Evolutionary conservation across 2,797 vertebrate genomes (phyloP).

Genomic region (Smutsia temminckii): DNA sequence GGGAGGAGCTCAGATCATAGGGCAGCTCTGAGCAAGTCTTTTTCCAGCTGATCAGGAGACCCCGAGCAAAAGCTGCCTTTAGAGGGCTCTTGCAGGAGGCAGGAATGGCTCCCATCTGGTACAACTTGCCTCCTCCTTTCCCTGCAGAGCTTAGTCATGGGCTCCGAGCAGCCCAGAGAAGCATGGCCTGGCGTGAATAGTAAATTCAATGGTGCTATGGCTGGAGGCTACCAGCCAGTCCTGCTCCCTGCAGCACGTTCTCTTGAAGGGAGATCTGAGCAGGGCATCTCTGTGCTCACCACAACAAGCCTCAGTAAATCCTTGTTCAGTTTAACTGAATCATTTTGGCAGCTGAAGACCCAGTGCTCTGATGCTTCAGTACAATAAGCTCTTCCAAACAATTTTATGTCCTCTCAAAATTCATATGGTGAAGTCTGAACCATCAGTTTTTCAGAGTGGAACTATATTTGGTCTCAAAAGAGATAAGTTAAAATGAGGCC

Average conservation of each 20-base stretch:
- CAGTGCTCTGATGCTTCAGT: not conserved
- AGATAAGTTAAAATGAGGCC: not conserved
- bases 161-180: not conserved
- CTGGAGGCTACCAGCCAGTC: not conserved
- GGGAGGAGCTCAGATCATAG: not conserved
- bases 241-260: not conserved
- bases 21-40: not conserved
- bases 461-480: not conserved
- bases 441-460: not conserved
- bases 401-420: not conserved
- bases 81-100: not conserved
- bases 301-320: not conserved
- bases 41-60: not conserved
- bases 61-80: not conserved
- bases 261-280: not conserved
- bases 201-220: not conserved
- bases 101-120: not conserved
- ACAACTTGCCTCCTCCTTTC: fast-evolving
- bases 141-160: no score
- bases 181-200: not conserved
- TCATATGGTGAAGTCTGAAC: not conserved
- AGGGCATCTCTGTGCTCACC: not conserved
- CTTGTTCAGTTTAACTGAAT: not conserved
- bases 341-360: not conserved
- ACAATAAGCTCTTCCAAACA: no score